Base-by-base conservation (phyloP, 1,140 invertebrate genomes). In the Lutraria rhynchaena region DNA sequence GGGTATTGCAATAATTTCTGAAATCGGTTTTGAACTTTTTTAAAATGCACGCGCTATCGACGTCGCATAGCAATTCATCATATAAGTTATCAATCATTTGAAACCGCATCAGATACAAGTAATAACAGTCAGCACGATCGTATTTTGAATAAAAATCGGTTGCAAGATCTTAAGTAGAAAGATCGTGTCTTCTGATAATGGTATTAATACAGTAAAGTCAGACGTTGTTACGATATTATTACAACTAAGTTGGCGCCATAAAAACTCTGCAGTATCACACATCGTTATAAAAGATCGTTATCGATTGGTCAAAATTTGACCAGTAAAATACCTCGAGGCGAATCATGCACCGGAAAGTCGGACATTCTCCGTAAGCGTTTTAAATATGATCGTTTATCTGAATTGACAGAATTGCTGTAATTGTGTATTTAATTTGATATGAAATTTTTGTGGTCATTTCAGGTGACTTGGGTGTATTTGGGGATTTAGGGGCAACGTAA, bases 191-290 rank as follows among this genome's bases (percentile, higher is more conserved):
- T 11, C 22, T 37, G 61, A 65, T 65, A 65, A 65, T 44, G 37
- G 61, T 44, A 22, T 65, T 65, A 65, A 29, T 9, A 65, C 46
- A 44, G 41, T 22, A 44, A 65, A 65, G 41, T 65, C 35, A 65
- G 61, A 44, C 61, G 46, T 44, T 65, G 37, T 65, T 65, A 65
- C 61, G 9, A 22, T 31, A 22, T 65, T 65, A 27, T 77, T 77
- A 65, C 74, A 65, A 63, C 41, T 51, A 51, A n/a, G 35, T 44
- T 63, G 74, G 74, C 74, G 74, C 74, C 74, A 51, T 33, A 51
- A 49, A 70, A 77, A 77, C 74, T 77, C 74, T 37, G 29, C 44
- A 41, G 22, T 37, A 49, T 63, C 58, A 65, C 74, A 77, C 74
- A 57, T 33, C 61, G 9, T 29, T 31, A 29, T 51, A 41, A 27